Base-by-base conservation (phyloP, 2,888 invertebrate species). In the Xanthorhoe designata region DNA sequence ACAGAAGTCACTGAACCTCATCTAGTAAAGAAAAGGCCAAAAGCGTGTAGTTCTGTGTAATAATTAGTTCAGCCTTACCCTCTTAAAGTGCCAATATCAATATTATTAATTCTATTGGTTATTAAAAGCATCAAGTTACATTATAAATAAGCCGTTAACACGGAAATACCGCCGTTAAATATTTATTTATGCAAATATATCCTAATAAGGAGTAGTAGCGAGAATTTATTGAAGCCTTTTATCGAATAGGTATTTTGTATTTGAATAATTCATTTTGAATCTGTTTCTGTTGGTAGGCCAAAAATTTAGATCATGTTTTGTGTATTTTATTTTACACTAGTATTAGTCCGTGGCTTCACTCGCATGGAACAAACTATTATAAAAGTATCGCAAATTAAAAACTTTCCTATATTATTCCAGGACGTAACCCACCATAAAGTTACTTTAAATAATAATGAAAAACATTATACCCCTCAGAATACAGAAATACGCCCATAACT, bases 111-210 rank as follows among this genome's bases (percentile, higher is more conserved):
- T 47, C 18, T 47, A 64, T 58, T 53, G 47, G 59, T 59, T 55
- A 35, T 59, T 32, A 59, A 35, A 62, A 59, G n/a, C 35, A 54
- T 55, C 62, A 51, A 49, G 47, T 32, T 24, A 59, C 49, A 42
- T 61, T 51, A 66, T 59, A 63, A 59, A 62, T 18, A 49, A 56
- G 35, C 60, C 56, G 35, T 60, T 64, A 53, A 42, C 56, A 19
- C 17, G 62, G 60, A 63, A 67, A 67, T 64, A 53, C 53, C 49
- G 42, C 38, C 29, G 13, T 61, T 29, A 49, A 64, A 60, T 61
- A 60, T 67, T 63, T 63, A 67, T 67, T 60, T 61, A 67, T 67
- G 56, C 60, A 61, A 67, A 67, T 64, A 61, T 42, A 47, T 53
- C 63, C 56, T 63, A 56, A 61, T 64, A 60, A 57, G 60, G 63